Evolutionary conservation across 2,797 vertebrate species (phyloP).

Genomic region (Pampus argenteus): DNA sequence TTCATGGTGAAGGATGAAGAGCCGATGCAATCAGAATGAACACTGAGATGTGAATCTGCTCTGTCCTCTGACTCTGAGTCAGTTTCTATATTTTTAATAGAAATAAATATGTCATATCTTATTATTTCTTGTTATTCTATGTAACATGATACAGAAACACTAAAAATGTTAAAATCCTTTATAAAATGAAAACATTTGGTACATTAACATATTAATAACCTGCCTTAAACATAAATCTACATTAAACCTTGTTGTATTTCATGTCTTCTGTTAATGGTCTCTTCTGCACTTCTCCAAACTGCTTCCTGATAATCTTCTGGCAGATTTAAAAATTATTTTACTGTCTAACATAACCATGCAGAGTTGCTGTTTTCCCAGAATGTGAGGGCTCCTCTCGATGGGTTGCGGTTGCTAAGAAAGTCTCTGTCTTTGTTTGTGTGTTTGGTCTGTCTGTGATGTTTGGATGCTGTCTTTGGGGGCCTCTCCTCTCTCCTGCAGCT

Average conservation of each 20-base stretch:
- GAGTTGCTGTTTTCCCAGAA: conserved; percentile 29
- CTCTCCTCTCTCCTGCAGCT: conserved; percentile 90
- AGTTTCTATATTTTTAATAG: background rate
- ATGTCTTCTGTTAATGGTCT: conserved; percentile 1
- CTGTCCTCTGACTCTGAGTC: background rate
- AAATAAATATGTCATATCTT: background rate
- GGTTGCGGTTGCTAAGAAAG: conserved; percentile 72
- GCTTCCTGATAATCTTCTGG: conserved; percentile 18
- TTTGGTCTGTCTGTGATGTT: conserved; percentile 69
- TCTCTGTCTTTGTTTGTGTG: conserved; percentile 71
- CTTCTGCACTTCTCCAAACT: conserved; percentile 12
- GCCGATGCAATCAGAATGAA: too few species aligned
- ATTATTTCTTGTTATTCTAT: background rate
- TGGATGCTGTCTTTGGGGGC: conserved; percentile 76
- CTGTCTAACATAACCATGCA: conserved; percentile 17
- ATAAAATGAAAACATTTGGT: background rate
- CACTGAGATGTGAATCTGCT: too few species aligned
- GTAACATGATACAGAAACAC: background rate
- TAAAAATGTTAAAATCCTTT: background rate
- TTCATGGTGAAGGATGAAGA: background rate
- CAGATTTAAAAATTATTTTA: conserved; percentile 28
- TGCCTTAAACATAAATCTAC: background rate
- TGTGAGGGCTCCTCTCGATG: conserved; percentile 54
- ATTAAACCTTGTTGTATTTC: background rate
- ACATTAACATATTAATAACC: background rate